Base-by-base conservation (phyloP, 2,888 invertebrate genomes). In the Agrochola lychnidis region DNA sequence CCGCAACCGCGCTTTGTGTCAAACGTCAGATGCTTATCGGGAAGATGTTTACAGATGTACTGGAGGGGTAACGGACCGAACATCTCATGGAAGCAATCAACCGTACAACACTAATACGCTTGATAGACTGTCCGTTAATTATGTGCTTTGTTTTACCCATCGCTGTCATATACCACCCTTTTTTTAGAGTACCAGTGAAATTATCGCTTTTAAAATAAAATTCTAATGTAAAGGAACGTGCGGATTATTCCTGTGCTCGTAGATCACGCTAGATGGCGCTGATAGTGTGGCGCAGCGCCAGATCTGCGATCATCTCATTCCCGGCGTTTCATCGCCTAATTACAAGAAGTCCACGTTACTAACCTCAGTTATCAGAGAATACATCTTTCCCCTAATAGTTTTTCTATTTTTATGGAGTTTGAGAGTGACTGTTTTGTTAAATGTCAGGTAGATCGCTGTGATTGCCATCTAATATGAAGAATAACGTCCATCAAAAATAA, bases 31-130 rank as follows among this genome's bases (percentile, higher is more conserved):
- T 96, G 90, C 76, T 94, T 95, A 96, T 96, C 96, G 92, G 81
- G 90, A 90, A 95, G 95, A 96, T 96, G 96, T 96, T 96, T 96
- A 96, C 96, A 96, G 96, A 96, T 96, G 96, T 96, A 94, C 93
- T 93, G 91, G 93, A 94, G 95, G 95, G 95, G 95, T 95, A 95
- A 94, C 94, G 94, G 94, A 93, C 94, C 93, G 91, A 92, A 87
- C 90, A 91, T 89, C 93, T 93, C 90, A 91, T 88, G 93, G 89
- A 90, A 91, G 94, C 95, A 95, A 95, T 95, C 94, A 94, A 93
- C 91, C 95, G 94, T 88, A 81, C 90, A 90, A 91, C 92, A 92
- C 94, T 93, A 94, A 94, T 94, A 92, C 90, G 93, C 91, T 91
- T 91, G 92, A 93, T 94, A 91, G 88, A 92, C 93, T 92, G 91